A percentile compares a stretch with the other conserved stretches of the same genome.
phyloP scores from a whole-genome alignment of 2,888 invertebrate genomes.

The Pediacus dermestoides region DNA sequence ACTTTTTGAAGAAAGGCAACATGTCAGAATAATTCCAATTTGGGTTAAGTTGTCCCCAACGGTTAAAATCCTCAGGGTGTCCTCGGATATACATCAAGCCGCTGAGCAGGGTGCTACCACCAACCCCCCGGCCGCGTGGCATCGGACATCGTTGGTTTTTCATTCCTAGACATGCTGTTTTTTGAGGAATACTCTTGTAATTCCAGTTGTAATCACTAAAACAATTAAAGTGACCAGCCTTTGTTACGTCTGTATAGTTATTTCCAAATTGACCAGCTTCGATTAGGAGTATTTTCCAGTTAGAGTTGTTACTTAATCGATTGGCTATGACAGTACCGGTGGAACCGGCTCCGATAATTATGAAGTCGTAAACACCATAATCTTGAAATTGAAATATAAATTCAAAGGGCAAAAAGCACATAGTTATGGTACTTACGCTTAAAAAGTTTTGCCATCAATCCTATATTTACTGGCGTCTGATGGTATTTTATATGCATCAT shows the following conservation, averaged over 20 bases:
- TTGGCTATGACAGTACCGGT: slow-evolving; percentile 23
- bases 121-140: slow-evolving; percentile 68
- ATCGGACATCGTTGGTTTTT: slow-evolving; percentile 40
- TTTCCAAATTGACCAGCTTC: slow-evolving; percentile 22
- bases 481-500: too few relatives aligned
- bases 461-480: too few relatives aligned
- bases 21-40: slow-evolving; percentile 70
- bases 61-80: slow-evolving; percentile 64
- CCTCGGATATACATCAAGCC: slow-evolving; percentile 75
- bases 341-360: slow-evolving; percentile 23
- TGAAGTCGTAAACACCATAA: slow-evolving; percentile 21
- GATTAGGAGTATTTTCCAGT: slow-evolving; percentile 20
- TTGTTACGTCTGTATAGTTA: slow-evolving; percentile 54
- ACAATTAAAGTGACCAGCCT: slow-evolving; percentile 56
- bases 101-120: slow-evolving; percentile 73
- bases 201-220: slow-evolving; percentile 67
- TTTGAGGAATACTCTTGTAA: slow-evolving; percentile 64
- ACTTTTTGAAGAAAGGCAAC: slow-evolving; percentile 69
- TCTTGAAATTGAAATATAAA: too few relatives aligned
- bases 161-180: slow-evolving; percentile 55
- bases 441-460: too few relatives aligned
- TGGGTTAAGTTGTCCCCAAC: slow-evolving; percentile 66
- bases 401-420: too few relatives aligned
- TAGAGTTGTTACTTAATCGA: slow-evolving; percentile 18
- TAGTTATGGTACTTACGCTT: too few relatives aligned